These are phyloP conservation scores for Coenonympha glycerion DNA, from an alignment of 2,888 invertebrate species.

Conservation along the genomic window DNA sequence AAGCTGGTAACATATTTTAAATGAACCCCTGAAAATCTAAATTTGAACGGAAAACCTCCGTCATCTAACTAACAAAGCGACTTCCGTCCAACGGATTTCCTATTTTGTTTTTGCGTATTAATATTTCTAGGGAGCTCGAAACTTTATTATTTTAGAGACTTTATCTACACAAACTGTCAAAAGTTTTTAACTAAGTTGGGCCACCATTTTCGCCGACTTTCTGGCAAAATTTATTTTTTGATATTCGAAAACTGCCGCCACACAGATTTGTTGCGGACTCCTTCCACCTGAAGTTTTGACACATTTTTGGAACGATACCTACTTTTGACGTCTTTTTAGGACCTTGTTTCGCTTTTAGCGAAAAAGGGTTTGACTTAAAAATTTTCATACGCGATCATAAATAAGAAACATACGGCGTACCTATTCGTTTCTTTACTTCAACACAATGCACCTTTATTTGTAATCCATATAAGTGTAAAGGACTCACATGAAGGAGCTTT, in stretches of 20 bases:
- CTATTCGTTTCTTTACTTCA: background rate
- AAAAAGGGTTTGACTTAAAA: conserved; percentile 19
- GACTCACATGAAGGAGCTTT: background rate
- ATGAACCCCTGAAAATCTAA: background rate
- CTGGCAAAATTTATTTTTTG: conserved; percentile 9
- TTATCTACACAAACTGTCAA: conserved; percentile 13
- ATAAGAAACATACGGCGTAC: background rate
- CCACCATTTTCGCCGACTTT: conserved; percentile 9
- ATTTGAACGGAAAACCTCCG: conserved; percentile 19
- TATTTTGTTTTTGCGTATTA: conserved; percentile 15
- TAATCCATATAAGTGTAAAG: background rate
- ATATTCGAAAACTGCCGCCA: conserved; percentile 6
- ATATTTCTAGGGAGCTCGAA: conserved; percentile 11
- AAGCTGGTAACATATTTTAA: background rate
- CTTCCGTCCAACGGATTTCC: conserved; percentile 17
- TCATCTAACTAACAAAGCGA: conserved; percentile 17
- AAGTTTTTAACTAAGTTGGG: conserved; percentile 11
- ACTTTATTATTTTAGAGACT: conserved; percentile 12
- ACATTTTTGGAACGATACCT: conserved; percentile 18
- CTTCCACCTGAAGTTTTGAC: conserved; percentile 19
- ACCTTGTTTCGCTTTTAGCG: conserved; percentile 22
- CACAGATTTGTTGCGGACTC: conserved; percentile 6
- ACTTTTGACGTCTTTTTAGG: conserved; percentile 22
- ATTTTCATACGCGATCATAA: conserved; percentile 5
- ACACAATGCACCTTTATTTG: background rate